Evolutionary conservation across 1,140 invertebrate genomes (phyloP).

Genomic region (Sminthurides bifidus): DNA sequence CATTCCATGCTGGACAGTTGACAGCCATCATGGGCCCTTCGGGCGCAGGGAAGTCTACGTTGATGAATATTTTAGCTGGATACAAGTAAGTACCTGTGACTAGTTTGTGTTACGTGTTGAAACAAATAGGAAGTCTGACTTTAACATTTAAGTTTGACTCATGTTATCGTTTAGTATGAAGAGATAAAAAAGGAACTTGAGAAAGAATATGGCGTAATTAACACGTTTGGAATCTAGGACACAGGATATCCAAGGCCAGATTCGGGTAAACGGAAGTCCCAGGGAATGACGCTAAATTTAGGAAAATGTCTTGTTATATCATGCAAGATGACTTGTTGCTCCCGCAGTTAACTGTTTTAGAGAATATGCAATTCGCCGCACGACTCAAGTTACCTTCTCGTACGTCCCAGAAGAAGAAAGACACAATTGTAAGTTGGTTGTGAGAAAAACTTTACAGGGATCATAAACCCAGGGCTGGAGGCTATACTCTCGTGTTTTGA

Average conservation of each 20-base stretch:
- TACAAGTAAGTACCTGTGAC: slow-evolving; percentile 34
- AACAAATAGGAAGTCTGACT: slow-evolving; percentile 31
- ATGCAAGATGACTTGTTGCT: slow-evolving; percentile 89
- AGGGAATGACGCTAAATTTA: slow-evolving; percentile 79
- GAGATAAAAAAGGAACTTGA: too few species aligned
- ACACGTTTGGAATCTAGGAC: slow-evolving; percentile 91
- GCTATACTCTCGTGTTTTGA: too few species aligned
- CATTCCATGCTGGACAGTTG: slow-evolving; percentile 39
- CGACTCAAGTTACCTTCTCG: slow-evolving; percentile 80
- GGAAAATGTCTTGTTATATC: slow-evolving; percentile 87
- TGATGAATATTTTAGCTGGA: slow-evolving; percentile 47
- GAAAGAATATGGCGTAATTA: slow-evolving; percentile 65
- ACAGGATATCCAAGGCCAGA: slow-evolving; percentile 72
- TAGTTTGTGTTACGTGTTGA: slow-evolving; percentile 20
- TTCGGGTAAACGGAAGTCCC: slow-evolving; percentile 60
- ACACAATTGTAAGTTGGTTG: slow-evolving; percentile 28
- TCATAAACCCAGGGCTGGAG: background rate
- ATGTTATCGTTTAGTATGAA: too few species aligned
- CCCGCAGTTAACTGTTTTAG: slow-evolving; percentile 74
- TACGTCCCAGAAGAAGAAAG: slow-evolving; percentile 54
- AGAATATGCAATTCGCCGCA: slow-evolving; percentile 79
- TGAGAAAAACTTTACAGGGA: background rate
- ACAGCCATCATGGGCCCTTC: slow-evolving; percentile 46
- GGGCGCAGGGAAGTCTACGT: slow-evolving; percentile 45
- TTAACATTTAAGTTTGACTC: slow-evolving; percentile 33